Conservation (phyloP, 92 coral and sea anemone genomes). For the Virgularia gustaviana region DNA sequence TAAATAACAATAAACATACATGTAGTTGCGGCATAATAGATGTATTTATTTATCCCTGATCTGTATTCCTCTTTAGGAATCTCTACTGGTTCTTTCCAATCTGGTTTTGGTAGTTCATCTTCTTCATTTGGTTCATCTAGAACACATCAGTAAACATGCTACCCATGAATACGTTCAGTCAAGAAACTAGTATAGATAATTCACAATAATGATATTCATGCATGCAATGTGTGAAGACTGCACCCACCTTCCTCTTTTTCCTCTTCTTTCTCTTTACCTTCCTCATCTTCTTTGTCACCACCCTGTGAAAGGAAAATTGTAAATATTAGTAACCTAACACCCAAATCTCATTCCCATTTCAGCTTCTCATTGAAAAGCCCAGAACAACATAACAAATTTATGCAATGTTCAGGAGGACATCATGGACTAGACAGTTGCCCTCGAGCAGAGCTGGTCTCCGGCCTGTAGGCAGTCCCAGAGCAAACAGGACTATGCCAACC, state of each 20-base stretch:
- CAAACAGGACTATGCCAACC: too few species aligned
- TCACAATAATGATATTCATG: too few species aligned
- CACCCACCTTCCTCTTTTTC: conserved; percentile 78
- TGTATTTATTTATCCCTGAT: conserved; percentile 87
- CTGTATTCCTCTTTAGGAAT: conserved; percentile 91
- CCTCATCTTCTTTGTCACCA: conserved; percentile 87
- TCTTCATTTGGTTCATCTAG: conserved; percentile 95
- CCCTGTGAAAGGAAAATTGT: neutral
- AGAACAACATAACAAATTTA: too few species aligned
- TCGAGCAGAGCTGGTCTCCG: too few species aligned
- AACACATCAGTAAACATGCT: neutral
- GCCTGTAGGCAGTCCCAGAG: too few species aligned
- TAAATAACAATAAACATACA: too few species aligned
- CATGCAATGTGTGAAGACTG: neutral
- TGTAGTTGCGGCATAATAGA: conserved; percentile 76
- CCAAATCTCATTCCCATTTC: too few species aligned
- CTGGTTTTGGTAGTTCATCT: conserved; percentile 87
- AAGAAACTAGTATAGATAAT: neutral
- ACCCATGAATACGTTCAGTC: neutral
- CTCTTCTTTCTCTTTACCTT: conserved; percentile 74
- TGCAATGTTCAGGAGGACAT: too few species aligned
- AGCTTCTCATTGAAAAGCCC: too few species aligned
- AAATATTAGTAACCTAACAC: neutral
- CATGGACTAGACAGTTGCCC: too few species aligned
- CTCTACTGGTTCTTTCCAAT: conserved; percentile 86